A percentile compares a stretch with the other conserved stretches of the same genome.
These are phyloP conservation scores for Paralvinella palmiformis DNA, from an alignment of 1,140 invertebrate species.

Conservation along the genomic window DNA sequence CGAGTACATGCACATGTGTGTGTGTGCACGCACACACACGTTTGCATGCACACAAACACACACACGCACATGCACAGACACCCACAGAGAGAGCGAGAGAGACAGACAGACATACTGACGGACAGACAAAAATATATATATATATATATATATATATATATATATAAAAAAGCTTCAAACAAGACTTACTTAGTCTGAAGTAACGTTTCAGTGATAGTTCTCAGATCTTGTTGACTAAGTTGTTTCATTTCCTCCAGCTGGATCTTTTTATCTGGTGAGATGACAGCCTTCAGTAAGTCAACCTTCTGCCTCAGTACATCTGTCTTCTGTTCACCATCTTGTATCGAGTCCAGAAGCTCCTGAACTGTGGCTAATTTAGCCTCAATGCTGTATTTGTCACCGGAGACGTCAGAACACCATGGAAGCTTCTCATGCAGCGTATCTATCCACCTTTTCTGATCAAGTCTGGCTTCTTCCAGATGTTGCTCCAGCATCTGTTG, in stretches of 20 bases:
- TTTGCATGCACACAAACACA: too few species aligned
- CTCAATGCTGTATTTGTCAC: slow-evolving; percentile 87
- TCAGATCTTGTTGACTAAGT: slow-evolving; percentile 63
- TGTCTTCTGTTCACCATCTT: slow-evolving; percentile 38
- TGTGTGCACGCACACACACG: too few species aligned
- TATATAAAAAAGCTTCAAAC: too few species aligned
- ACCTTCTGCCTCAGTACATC: slow-evolving; percentile 31
- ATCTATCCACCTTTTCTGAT: slow-evolving; percentile 70
- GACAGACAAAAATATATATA: too few species aligned
- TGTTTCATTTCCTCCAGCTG: slow-evolving; percentile 58
- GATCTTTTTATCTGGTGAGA: slow-evolving; percentile 34
- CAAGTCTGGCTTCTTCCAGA: slow-evolving; percentile 75
- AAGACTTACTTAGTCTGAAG: slow-evolving; percentile 61
- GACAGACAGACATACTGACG: too few species aligned
- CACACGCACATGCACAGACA: too few species aligned
- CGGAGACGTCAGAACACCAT: slow-evolving; percentile 84
- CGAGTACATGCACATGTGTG: background rate
- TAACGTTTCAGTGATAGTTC: slow-evolving; percentile 62
- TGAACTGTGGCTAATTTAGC: slow-evolving; percentile 70
- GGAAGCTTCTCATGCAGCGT: slow-evolving; percentile 78
- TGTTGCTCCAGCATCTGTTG: slow-evolving; percentile 78
- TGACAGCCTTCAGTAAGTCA: slow-evolving; percentile 29
- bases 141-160: too few species aligned
- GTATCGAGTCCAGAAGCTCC: slow-evolving; percentile 34
- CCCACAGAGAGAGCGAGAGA: too few species aligned